Base-by-base conservation (phyloP, 2,888 invertebrate genomes). In the Entomobrya proxima region DNA sequence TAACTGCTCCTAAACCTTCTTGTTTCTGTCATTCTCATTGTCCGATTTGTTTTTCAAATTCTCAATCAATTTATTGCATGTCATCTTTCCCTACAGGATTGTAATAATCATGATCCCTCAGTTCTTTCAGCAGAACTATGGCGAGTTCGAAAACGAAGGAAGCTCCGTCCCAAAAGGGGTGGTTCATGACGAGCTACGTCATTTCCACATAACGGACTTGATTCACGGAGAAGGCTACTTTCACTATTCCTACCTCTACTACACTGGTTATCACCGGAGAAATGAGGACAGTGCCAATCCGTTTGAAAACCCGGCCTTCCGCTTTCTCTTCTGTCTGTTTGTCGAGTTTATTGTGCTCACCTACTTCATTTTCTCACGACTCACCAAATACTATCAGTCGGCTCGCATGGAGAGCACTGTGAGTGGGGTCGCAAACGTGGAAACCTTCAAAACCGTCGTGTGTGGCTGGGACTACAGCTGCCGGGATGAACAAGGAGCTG, bases 391-490 rank as follows among this genome's bases (percentile, higher is more conserved):
- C 74, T 80, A 61, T 44, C 80, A 72, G 9, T 72, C 55, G 9
- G 40, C 30, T 30, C 61, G 69, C 4, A 35, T 86, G 58, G 86
- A 86, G 35, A 77, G 58, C 9, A 61, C 32, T 15, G 69, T 88
- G 11, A 40, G 72, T 2, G 86, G 86, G 15, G 24, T 82, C n/a
- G 72, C 81, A 1, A 76, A 85, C 18, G 79, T 81, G 64, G 30
- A 77, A 11, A 18, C 58, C 9, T 86, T 88, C n/a, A 82, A 78
- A 30, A 30, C 76, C 0, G 58, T 86, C 13, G 69, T 88, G 1
- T 88, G 84, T 74, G 84, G 81, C 0, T 88, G 88, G 88, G 85
- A 88, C 37, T 88, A 78, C 18, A 81, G 77, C 44, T 84, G 86
- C 35, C 30, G 37, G 5, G 69, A 88, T 74, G n/a, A 18, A 0